These are phyloP conservation scores for Antheraea pernyi DNA, from an alignment of 1,140 invertebrate species.

Conservation along the genomic window DNA sequence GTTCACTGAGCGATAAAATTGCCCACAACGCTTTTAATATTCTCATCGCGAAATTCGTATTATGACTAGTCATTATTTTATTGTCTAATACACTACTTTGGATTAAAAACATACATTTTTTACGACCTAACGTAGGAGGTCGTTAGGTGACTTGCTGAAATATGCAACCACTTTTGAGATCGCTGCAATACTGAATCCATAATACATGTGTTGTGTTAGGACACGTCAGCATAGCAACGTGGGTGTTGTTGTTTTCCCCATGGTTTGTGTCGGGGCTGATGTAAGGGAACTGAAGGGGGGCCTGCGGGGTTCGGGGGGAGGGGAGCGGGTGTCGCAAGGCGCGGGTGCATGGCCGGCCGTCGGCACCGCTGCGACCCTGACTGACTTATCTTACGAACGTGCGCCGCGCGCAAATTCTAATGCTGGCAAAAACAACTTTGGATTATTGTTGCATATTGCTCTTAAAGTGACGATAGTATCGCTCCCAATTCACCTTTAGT, in stretches of 20 bases:
- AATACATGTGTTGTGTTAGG: constrained; percentile 30
- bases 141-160: constrained; percentile 8
- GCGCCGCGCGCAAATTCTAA: constrained; percentile 76
- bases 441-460: constrained; percentile 37
- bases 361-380: constrained; percentile 75
- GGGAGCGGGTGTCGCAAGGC: constrained; percentile 58
- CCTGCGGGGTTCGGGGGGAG: constrained; percentile 24
- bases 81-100: neutral
- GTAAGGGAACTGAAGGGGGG: constrained; percentile 17
- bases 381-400: constrained; percentile 77
- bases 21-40: too few species aligned
- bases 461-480: neutral
- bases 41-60: too few species aligned
- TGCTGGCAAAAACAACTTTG: constrained; percentile 60
- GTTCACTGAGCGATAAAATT: too few species aligned
- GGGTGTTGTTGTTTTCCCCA: constrained; percentile 63
- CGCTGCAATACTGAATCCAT: constrained; percentile 31
- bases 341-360: constrained; percentile 74
- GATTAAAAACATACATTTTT: neutral
- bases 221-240: constrained; percentile 39
- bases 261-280: constrained; percentile 31
- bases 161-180: constrained; percentile 17
- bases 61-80: too few species aligned
- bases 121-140: neutral
- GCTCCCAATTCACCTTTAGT: neutral